phyloP scores from a whole-genome alignment of 2,888 invertebrate genomes.

The Neocrepidodera transversa region DNA sequence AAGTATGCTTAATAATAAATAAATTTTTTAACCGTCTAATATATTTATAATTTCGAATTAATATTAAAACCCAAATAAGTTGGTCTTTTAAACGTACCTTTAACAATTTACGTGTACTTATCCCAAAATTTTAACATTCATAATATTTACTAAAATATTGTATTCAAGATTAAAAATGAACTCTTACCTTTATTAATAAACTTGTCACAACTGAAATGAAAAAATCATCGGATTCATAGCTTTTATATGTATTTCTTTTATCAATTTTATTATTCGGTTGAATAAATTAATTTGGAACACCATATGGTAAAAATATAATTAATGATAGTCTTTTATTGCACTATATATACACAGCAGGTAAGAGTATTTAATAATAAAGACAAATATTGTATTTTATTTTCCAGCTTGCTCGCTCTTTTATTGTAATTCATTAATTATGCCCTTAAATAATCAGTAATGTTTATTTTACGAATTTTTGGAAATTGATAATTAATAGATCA shows the following conservation, averaged over 20 bases:
- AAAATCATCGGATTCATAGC: background rate
- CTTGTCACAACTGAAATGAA: background rate
- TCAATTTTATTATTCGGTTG: constrained; percentile 28
- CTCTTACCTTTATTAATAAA: background rate
- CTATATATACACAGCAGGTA: constrained; percentile 10
- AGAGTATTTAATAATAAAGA: constrained; percentile 12
- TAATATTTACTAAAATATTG: too few species aligned
- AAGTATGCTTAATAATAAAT: too few species aligned
- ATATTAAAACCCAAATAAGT: too few species aligned
- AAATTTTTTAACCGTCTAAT: too few species aligned
- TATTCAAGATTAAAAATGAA: too few species aligned
- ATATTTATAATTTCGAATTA: too few species aligned
- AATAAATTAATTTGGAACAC: constrained; percentile 28
- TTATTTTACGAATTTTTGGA: too few species aligned
- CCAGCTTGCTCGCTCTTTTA: background rate
- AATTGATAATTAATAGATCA: too few species aligned
- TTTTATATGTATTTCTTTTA: constrained; percentile 19
- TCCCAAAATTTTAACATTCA: too few species aligned
- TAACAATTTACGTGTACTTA: too few species aligned
- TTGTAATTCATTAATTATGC: background rate
- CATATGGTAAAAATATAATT: constrained; percentile 31
- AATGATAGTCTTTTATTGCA: constrained; percentile 19
- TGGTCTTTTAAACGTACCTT: too few species aligned
- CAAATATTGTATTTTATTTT: constrained; percentile 13
- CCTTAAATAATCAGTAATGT: too few species aligned